Percentiles rank a stretch among this genome's conserved stretches.
phyloP scores from a whole-genome alignment of 2,113 vertebrate genomes.

The Rutilus rutilus region DNA sequence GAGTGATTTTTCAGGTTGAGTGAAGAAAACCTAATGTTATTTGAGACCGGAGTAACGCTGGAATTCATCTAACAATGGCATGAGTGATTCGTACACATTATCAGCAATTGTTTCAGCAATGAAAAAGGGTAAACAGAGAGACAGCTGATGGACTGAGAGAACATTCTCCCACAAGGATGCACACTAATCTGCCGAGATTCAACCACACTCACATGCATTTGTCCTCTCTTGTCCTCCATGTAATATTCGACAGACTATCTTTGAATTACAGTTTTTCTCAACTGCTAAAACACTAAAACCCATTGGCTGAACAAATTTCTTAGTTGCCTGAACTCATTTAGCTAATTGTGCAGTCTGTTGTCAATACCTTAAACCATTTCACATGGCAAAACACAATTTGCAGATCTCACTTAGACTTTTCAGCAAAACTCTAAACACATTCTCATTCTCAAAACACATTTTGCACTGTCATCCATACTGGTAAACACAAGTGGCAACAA shows the following conservation, averaged over 20 bases:
- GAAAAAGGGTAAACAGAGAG: slow-evolving; percentile 1
- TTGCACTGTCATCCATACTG: too few species aligned
- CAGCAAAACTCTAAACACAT: too few species aligned
- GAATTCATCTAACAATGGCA: slow-evolving; percentile 6
- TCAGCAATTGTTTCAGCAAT: slow-evolving; percentile 9
- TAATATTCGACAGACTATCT: background rate
- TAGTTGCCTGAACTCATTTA: too few species aligned
- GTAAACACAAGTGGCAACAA: too few species aligned
- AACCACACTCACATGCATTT: background rate
- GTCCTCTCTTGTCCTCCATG: slow-evolving; percentile 1
- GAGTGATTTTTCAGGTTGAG: slow-evolving; percentile 32
- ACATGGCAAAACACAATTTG: too few species aligned
- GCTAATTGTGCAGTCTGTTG: too few species aligned
- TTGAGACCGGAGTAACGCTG: background rate
- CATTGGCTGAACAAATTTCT: too few species aligned
- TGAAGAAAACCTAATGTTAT: slow-evolving; percentile 35
- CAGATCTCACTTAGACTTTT: too few species aligned
- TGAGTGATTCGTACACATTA: slow-evolving; percentile 15
- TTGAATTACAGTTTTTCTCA: too few species aligned
- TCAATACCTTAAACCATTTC: too few species aligned
- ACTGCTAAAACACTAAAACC: too few species aligned
- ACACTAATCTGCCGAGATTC: background rate
- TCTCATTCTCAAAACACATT: too few species aligned
- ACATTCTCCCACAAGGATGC: background rate
- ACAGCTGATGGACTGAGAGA: background rate